These are phyloP conservation scores for Plectus sambesii DNA, from an alignment of 1,140 invertebrate species.

Conservation along the genomic window DNA sequence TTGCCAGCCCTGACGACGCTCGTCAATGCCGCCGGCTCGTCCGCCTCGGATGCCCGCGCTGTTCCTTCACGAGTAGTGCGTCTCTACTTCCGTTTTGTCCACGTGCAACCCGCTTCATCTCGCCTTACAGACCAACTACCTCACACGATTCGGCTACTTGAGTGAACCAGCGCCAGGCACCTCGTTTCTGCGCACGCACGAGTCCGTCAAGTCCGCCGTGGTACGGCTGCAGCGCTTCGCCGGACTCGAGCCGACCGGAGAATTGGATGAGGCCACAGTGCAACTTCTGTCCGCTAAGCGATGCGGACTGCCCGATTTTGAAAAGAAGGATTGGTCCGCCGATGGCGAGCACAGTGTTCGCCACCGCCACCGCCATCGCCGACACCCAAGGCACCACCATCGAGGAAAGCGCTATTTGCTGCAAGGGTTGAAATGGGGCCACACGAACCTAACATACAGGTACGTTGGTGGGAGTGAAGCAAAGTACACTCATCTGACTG, in stretches of 20 bases:
- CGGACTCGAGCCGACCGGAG: not conserved
- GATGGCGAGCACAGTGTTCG: not conserved
- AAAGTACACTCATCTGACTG: not conserved
- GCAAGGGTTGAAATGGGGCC: not conserved
- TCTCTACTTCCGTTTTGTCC: no score
- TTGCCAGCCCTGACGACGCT: no score
- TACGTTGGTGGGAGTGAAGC: no score
- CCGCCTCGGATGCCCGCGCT: no score
- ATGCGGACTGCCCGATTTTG: not conserved
- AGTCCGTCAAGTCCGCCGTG: not conserved
- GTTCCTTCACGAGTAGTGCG: no score
- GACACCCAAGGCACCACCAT: not conserved
- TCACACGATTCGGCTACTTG: not conserved
- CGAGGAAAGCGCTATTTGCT: not conserved
- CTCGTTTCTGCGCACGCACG: not conserved
- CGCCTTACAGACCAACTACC: not conserved
- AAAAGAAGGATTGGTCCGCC: not conserved
- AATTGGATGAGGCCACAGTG: not conserved
- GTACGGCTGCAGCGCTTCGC: not conserved
- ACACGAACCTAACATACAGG: not conserved
- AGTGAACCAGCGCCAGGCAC: not conserved
- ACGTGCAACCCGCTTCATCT: no score
- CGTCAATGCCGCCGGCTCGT: no score
- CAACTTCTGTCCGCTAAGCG: not conserved
- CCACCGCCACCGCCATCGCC: not conserved